phyloP scores from a whole-genome alignment of 1,140 invertebrate genomes.

The Goniozus legneri region DNA sequence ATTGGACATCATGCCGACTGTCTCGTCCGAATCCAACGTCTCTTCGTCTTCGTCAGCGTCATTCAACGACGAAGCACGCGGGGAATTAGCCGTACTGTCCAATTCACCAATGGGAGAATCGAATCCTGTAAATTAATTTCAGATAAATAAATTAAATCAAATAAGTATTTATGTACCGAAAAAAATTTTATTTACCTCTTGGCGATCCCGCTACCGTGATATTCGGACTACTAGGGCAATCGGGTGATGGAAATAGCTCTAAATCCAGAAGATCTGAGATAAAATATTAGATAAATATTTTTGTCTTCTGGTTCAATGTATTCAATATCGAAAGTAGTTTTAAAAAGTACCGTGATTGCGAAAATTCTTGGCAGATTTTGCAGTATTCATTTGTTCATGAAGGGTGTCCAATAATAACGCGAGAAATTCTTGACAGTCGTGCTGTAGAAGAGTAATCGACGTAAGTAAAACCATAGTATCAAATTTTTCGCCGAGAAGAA shows the following conservation, averaged over 20 bases:
- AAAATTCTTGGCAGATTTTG: conserved; percentile 41
- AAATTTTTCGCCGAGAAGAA: background rate
- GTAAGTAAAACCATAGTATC: conserved; percentile 10
- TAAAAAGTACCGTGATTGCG: conserved; percentile 38
- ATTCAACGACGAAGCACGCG: conserved; percentile 35
- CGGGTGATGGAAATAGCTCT: conserved; percentile 37
- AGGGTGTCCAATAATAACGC: conserved; percentile 66
- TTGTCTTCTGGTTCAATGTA: too few species aligned
- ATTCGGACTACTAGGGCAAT: conserved; percentile 44
- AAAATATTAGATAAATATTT: too few species aligned
- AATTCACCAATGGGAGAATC: conserved; percentile 39
- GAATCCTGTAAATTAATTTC: conserved; percentile 19
- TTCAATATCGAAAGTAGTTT: too few species aligned
- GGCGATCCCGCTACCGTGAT: conserved; percentile 46
- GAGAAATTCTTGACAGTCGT: conserved; percentile 74
- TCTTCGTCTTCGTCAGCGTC: conserved; percentile 33
- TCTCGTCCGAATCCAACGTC: conserved; percentile 43
- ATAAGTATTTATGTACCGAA: background rate
- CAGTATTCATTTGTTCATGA: conserved; percentile 65
- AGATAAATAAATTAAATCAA: background rate
- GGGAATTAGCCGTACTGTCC: conserved; percentile 44
- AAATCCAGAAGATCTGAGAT: conserved; percentile 39
- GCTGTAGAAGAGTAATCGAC: conserved; percentile 48
- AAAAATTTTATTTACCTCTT: conserved; percentile 33
- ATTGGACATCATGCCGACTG: conserved; percentile 34